These are phyloP conservation scores for Temnothorax longispinosus DNA, from an alignment of 1,140 invertebrate species.

Conservation along the genomic window DNA sequence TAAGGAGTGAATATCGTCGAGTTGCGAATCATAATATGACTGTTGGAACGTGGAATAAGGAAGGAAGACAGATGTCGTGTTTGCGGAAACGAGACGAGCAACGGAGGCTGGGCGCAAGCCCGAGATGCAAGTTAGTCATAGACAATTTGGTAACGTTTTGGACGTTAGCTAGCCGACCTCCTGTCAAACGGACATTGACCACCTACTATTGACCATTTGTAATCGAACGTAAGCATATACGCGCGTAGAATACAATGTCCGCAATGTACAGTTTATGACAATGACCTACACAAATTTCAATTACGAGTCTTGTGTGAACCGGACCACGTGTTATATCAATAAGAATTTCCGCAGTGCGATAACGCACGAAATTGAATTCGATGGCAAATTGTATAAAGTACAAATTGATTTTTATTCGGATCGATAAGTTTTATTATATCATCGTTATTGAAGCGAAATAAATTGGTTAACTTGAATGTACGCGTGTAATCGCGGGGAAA, in stretches of 20 bases:
- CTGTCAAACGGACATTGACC: slow-evolving; percentile 24
- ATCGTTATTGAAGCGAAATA: slow-evolving; percentile 37
- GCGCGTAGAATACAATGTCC: slow-evolving; percentile 7
- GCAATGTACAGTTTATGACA: neutral
- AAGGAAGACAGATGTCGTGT: slow-evolving; percentile 11
- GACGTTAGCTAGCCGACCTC: neutral
- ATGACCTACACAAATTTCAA: slow-evolving; percentile 34
- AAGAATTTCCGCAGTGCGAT: slow-evolving; percentile 13
- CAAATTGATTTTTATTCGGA: slow-evolving; percentile 42
- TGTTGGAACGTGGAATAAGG: neutral
- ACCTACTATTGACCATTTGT: slow-evolving; percentile 1
- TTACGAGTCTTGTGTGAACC: neutral
- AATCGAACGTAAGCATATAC: slow-evolving; percentile 3
- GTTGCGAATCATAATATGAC: neutral
- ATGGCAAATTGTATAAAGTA: slow-evolving; percentile 14
- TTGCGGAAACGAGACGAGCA: neutral
- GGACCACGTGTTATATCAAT: slow-evolving; percentile 1
- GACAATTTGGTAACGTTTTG: slow-evolving; percentile 22
- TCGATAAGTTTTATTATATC: slow-evolving; percentile 47
- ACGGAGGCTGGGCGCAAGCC: too few species aligned
- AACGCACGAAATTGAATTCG: slow-evolving; percentile 30
- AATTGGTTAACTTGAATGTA: slow-evolving; percentile 40
- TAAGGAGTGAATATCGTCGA: neutral
- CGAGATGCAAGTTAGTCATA: slow-evolving; percentile 3
- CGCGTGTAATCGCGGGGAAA: slow-evolving; percentile 16